Conservation (phyloP, 35 echinoderm and acorn worm genomes). For the Diadema setosum region DNA sequence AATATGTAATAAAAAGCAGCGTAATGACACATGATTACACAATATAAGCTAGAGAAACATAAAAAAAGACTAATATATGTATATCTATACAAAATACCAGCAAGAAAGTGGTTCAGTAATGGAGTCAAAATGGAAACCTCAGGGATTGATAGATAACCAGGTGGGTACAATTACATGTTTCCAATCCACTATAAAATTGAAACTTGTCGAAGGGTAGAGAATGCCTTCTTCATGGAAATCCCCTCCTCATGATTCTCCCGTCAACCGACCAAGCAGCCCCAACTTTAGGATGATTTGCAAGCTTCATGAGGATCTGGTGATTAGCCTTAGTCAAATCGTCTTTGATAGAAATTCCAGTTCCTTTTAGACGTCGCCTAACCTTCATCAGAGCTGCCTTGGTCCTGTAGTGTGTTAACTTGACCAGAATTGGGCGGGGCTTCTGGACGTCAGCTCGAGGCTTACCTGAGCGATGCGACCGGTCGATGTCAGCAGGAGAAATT, state of each 20-base stretch:
- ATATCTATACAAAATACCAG: no score
- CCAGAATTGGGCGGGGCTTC: background rate
- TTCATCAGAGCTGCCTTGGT: background rate
- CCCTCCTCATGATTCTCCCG: background rate
- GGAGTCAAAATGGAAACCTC: no score
- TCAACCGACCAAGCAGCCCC: background rate
- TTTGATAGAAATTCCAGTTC: slow-evolving; percentile 4
- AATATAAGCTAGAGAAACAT: no score
- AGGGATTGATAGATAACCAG: background rate
- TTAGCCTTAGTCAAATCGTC: background rate
- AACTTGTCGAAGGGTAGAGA: background rate
- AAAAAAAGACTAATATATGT: no score
- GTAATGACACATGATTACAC: no score
- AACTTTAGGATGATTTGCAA: background rate
- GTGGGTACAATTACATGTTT: background rate
- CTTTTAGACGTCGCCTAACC: background rate
- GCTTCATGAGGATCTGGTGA: background rate
- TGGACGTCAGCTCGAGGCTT: background rate
- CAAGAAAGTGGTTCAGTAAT: no score
- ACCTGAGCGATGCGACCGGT: background rate
- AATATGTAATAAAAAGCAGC: no score
- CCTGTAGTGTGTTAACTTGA: background rate
- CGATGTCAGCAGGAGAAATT: background rate
- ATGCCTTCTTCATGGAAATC: background rate
- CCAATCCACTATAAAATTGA: background rate